phyloP scores from a whole-genome alignment of 1,140 invertebrate species.

The Colletes gigas region DNA sequence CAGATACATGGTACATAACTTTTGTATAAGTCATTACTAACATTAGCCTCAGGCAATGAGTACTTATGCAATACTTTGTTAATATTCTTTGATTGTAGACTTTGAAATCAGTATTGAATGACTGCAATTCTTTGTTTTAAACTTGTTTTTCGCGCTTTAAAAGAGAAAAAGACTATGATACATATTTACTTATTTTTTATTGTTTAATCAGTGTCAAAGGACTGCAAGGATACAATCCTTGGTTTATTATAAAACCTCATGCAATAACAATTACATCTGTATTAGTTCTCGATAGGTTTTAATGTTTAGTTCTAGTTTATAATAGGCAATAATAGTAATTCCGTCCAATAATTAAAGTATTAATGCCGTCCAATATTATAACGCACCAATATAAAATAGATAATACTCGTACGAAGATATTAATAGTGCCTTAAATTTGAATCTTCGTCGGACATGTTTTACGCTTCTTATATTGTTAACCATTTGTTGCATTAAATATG shows the following conservation, averaged over 20 bases:
- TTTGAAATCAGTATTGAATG: no score
- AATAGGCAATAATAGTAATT: constrained; percentile 1
- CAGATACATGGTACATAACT: neutral
- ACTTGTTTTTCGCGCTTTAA: no score
- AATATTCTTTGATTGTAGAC: no score
- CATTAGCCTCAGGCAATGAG: no score
- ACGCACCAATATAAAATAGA: neutral
- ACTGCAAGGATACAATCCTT: no score
- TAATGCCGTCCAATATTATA: constrained; percentile 1
- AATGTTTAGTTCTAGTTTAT: neutral
- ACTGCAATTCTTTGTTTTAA: no score
- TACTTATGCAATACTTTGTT: no score
- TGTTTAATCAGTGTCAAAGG: neutral
- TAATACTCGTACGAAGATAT: neutral
- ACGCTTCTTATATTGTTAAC: neutral
- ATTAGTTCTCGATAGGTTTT: no score
- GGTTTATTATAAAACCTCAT: neutral
- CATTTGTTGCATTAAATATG: constrained; percentile 7
- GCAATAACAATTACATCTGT: no score
- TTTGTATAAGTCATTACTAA: neutral
- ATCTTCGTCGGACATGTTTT: neutral
- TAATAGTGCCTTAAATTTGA: neutral
- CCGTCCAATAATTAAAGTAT: constrained; percentile 3
- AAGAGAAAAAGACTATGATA: no score
- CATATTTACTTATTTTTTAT: neutral